These are phyloP conservation scores for Dallia pectoralis DNA, from an alignment of 2,797 vertebrate genomes.

Conservation along the genomic window DNA sequence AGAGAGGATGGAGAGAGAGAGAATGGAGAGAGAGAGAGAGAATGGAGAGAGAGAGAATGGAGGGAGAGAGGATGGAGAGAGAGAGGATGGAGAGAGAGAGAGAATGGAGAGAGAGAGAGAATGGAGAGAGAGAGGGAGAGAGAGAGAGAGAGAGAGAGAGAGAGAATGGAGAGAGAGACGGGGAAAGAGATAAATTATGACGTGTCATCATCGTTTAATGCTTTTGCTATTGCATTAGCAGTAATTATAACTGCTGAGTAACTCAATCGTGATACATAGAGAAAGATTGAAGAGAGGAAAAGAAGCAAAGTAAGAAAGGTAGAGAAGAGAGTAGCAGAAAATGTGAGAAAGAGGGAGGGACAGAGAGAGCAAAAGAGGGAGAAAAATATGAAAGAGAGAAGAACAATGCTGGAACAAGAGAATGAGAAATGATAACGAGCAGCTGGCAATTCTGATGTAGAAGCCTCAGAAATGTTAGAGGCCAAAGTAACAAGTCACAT, in stretches of 20 bases:
- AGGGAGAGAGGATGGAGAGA: no score
- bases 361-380: no score
- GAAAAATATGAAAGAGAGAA: background rate
- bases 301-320: background rate
- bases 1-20: no score
- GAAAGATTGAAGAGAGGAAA: background rate
- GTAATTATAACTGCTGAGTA: background rate
- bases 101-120: no score
- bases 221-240: background rate
- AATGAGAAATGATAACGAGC: constrained; percentile 17
- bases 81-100: no score
- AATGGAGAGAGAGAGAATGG: no score
- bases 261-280: background rate
- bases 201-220: background rate
- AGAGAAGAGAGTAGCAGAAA: constrained; percentile 2
- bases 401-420: constrained; percentile 20
- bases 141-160: no score
- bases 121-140: no score
- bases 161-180: background rate
- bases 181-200: background rate
- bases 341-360: no score
- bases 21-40: no score
- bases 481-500: constrained; percentile 26
- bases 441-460: constrained; percentile 17
- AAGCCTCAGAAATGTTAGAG: constrained; percentile 22